phyloP scores from a whole-genome alignment of 2,113 vertebrate species.

The Anser cygnoides region DNA sequence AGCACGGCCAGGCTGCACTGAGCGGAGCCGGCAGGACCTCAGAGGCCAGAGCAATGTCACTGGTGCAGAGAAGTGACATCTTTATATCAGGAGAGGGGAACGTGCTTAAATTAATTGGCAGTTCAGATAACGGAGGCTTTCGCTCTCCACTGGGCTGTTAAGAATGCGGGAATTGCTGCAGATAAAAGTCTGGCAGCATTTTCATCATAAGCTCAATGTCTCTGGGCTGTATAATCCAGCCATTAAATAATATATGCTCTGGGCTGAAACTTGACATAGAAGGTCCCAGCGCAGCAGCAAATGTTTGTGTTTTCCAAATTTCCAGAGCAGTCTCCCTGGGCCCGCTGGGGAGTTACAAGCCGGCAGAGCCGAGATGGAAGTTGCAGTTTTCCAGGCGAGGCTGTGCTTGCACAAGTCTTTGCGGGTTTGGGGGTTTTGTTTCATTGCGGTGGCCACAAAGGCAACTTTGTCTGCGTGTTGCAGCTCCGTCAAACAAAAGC shows the following conservation, averaged over 20 bases:
- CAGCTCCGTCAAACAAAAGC: not conserved
- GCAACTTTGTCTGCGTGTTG: rapidly evolving
- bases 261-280: not conserved
- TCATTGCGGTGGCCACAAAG: not conserved
- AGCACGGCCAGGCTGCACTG: not conserved
- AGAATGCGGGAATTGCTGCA: not conserved
- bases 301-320: not conserved
- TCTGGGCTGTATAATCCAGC: not conserved
- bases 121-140: not conserved
- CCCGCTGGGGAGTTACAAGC: not conserved
- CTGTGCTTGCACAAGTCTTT: not conserved
- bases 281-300: constrained; percentile 2
- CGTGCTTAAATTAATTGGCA: not conserved
- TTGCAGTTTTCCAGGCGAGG: not conserved
- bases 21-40: not conserved
- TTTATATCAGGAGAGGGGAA: not conserved
- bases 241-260: not conserved
- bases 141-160: not conserved
- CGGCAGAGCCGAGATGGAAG: not conserved
- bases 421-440: not conserved
- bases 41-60: not conserved
- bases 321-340: not conserved
- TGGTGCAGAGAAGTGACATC: not conserved
- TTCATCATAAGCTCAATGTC: not conserved
- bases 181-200: constrained; percentile 16